Evolutionary conservation across 1,140 invertebrate species (phyloP).

Genomic region (Pseudomyrmex concolor): DNA sequence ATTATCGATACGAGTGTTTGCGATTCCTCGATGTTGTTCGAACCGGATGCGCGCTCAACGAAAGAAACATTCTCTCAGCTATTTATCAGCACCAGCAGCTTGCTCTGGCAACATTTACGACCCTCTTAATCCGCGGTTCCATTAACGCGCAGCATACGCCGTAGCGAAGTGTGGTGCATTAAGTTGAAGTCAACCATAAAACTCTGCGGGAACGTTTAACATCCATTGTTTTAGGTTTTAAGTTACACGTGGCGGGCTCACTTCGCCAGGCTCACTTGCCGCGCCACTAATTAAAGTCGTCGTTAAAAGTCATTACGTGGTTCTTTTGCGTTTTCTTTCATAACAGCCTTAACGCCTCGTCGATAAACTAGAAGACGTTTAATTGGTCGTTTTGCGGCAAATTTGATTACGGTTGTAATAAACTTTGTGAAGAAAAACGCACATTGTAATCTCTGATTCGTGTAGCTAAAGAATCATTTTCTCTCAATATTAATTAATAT

Average conservation of each 20-base stretch:
- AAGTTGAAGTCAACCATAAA: conserved; percentile 72
- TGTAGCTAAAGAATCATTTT: not conserved
- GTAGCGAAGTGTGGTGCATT: conserved; percentile 70
- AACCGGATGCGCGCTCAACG: conserved; percentile 23
- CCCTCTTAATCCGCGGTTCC: conserved; percentile 73
- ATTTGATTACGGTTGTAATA: conserved; percentile 37
- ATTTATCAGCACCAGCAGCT: conserved; percentile 72
- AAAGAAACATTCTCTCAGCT: conserved; percentile 60
- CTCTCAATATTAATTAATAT: conserved; percentile 7
- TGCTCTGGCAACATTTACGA: conserved; percentile 70
- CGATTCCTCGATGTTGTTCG: conserved; percentile 44
- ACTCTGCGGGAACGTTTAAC: conserved; percentile 67
- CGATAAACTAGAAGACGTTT: conserved; percentile 50
- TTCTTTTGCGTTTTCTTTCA: conserved; percentile 52
- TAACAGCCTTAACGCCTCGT: conserved; percentile 26
- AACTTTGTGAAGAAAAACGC: conserved; percentile 23
- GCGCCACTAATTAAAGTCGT: conserved; percentile 58
- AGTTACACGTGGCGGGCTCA: conserved; percentile 31
- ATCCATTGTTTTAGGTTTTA: conserved; percentile 58
- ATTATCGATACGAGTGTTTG: conserved; percentile 54
- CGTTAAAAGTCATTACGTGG: conserved; percentile 60
- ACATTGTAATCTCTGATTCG: not conserved
- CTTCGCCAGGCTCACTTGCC: conserved; percentile 15
- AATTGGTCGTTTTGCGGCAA: conserved; percentile 46
- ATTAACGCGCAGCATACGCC: conserved; percentile 69